phyloP scores from a whole-genome alignment of 2,888 invertebrate species.

The Cephus nigrinus region DNA sequence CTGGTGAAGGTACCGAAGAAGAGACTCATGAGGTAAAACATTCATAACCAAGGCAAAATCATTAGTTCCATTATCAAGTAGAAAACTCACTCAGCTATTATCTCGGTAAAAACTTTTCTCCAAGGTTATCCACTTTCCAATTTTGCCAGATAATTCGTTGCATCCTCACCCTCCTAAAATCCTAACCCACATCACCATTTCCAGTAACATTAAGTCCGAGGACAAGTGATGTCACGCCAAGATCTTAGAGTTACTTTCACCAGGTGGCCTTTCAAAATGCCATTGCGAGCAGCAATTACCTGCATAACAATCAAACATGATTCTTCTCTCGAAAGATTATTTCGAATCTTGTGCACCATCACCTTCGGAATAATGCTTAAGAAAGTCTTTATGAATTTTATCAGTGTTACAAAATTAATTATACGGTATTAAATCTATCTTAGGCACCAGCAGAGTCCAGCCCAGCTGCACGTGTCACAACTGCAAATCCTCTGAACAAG shows the following conservation, averaged over 20 bases:
- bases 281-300: slow-evolving; percentile 35
- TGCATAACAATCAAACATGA: background rate
- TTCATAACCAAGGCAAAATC: background rate
- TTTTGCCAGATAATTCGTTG: background rate
- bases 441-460: slow-evolving; percentile 61
- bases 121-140: slow-evolving; percentile 15
- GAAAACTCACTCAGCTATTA: background rate
- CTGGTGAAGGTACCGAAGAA: slow-evolving; percentile 61
- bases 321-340: background rate
- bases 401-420: background rate
- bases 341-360: background rate
- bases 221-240: slow-evolving; percentile 38
- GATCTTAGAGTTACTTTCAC: slow-evolving; percentile 52
- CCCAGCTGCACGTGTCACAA: slow-evolving; percentile 48
- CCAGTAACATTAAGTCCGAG: slow-evolving; percentile 36
- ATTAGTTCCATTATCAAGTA: background rate
- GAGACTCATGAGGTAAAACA: slow-evolving; percentile 59
- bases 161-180: slow-evolving; percentile 18
- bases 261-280: slow-evolving; percentile 60
- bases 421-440: background rate
- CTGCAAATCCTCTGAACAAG: slow-evolving; percentile 63
- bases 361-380: background rate
- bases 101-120: background rate
- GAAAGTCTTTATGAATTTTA: background rate
- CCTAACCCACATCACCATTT: slow-evolving; percentile 13